Base-by-base conservation (phyloP, 2,797 vertebrate species). In the Huso huso region DNA sequence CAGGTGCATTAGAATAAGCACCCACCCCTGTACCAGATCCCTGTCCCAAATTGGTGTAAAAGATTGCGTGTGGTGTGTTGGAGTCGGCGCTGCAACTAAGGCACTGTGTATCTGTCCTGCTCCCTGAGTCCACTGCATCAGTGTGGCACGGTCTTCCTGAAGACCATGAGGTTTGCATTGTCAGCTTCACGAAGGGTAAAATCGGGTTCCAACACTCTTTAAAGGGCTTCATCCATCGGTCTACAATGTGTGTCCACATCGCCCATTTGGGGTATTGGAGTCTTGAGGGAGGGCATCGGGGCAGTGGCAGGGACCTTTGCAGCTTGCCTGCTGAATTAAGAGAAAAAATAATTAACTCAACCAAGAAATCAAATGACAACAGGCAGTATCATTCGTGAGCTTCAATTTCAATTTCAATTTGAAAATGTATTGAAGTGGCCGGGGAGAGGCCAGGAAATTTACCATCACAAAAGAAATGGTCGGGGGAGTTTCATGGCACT, bases 71-170 rank as follows among this genome's bases (percentile, higher is more conserved):
- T 13, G n/a, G 51, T 51, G 73, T 58, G 50, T 49, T 53, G 15
- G 74, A 70, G 59, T 65, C 67, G 68, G 65, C 71, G 53, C 51
- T 66, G 65, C 68, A 55, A 67, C 55, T 37, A 83, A 83, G 83
- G 81, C 79, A 83, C 79, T 60, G 58, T 71, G 67, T 53, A 1
- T 6, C 64, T 58, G 10, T n/a, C 55, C 15, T n/a, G 10, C 37
- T 50, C 63, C 49, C 62, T 62, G 65, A 66, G 66, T 64, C 59
- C 8, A 60, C 66, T 48, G 15, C 60, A 51, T 63, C 23, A 49
- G 5, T 66, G 53, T 0, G 66, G 58, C 70, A 61, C 50, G 0
- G 13, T 60, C 48, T 67, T 70, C 63, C 69, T 66, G 70, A 67
- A 48, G 58, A 48, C 58, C 51, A 7, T 37, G 62, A 49, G 68